Conservation (phyloP, 2,888 invertebrate genomes). For the Drosophila nr. fundita region DNA sequence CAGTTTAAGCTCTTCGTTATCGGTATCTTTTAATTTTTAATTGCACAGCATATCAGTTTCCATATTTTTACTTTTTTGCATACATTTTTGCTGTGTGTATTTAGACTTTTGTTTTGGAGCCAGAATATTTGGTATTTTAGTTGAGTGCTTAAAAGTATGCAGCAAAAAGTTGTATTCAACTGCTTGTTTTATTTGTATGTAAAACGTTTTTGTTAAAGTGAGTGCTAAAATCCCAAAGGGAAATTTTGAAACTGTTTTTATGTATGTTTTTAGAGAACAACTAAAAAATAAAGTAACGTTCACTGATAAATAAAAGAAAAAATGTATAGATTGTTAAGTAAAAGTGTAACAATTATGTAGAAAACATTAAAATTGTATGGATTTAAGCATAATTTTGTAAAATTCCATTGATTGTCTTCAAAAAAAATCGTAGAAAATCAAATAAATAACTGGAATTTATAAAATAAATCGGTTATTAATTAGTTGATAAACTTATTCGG, state of each 20-base stretch:
- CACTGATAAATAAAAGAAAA: background rate
- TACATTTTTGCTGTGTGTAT: background rate
- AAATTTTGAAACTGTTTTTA: background rate
- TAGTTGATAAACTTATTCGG: background rate
- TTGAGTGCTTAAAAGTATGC: slow-evolving; percentile 16
- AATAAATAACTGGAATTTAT: background rate
- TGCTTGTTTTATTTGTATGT: background rate
- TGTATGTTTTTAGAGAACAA: background rate
- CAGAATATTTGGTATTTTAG: background rate
- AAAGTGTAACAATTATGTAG: too few relatives aligned
- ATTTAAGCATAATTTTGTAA: too few relatives aligned
- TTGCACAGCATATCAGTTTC: background rate
- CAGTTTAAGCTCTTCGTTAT: background rate
- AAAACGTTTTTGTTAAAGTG: background rate
- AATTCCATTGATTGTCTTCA: too few relatives aligned
- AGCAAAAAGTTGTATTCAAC: background rate
- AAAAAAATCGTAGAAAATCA: background rate
- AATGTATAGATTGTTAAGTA: background rate
- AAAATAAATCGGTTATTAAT: background rate
- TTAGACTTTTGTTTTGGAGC: too few relatives aligned
- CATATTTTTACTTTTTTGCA: background rate
- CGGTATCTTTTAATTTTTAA: slow-evolving; percentile 14
- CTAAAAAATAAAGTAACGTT: background rate
- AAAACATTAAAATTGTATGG: too few relatives aligned
- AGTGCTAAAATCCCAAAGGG: background rate